Evolutionary conservation across 2,888 invertebrate genomes (phyloP).

Genomic region (Pseudoips prasinana): DNA sequence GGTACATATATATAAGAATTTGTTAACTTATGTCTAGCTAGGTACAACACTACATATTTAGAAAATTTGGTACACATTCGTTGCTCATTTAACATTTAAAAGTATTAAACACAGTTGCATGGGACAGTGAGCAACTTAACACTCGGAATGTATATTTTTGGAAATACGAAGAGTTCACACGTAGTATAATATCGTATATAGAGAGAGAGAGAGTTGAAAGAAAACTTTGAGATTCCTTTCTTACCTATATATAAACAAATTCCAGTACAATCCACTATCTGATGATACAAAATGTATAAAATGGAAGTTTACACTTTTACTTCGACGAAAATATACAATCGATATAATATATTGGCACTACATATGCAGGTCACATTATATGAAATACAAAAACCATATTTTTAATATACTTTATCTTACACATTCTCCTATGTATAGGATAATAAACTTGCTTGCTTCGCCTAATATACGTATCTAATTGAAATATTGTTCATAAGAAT

Average conservation of each 20-base stretch:
- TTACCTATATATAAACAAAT: slow-evolving; percentile 32
- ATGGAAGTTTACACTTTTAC: slow-evolving; percentile 31
- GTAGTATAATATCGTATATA: slow-evolving; percentile 22
- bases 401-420: slow-evolving; percentile 30
- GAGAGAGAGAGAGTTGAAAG: slow-evolving; percentile 34
- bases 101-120: slow-evolving; percentile 41
- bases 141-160: slow-evolving; percentile 69
- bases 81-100: slow-evolving; percentile 67
- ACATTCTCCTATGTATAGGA: slow-evolving; percentile 34
- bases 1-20: slow-evolving; percentile 45
- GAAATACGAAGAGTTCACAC: slow-evolving; percentile 41
- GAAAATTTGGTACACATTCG: slow-evolving; percentile 80
- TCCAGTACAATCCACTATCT: slow-evolving; percentile 34
- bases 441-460: slow-evolving; percentile 40
- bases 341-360: slow-evolving; percentile 70
- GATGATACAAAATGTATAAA: slow-evolving; percentile 44
- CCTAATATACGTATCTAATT: slow-evolving; percentile 30
- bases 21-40: slow-evolving; percentile 68
- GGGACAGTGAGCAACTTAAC: slow-evolving; percentile 58
- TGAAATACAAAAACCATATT: slow-evolving; percentile 62
- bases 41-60: slow-evolving; percentile 68
- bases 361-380: slow-evolving; percentile 70
- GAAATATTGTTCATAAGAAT: slow-evolving; percentile 32
- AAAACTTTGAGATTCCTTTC: slow-evolving; percentile 51
- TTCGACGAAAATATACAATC: slow-evolving; percentile 48